Evolutionary conservation across 2,113 vertebrate genomes (phyloP).

Genomic region (Atrichornis clamosus): DNA sequence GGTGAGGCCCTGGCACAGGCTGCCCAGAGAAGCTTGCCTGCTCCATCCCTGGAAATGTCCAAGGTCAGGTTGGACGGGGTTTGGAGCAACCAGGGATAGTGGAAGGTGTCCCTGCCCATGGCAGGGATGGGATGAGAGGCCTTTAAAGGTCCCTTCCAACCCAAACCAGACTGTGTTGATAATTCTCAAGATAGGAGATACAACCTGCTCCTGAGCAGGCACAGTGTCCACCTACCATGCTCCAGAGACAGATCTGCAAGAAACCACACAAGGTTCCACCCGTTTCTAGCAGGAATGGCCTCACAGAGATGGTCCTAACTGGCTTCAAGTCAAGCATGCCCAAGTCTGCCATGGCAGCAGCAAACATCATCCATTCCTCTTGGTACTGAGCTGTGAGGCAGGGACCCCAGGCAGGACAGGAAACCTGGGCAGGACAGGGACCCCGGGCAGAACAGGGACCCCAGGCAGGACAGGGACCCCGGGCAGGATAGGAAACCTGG

Average conservation of each 20-base stretch:
- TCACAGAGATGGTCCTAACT: background rate
- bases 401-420: background rate
- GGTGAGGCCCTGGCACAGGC: background rate
- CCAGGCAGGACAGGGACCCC: background rate
- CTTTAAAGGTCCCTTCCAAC: background rate
- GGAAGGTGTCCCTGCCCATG: background rate
- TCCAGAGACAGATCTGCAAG: background rate
- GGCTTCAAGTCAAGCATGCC: rapidly evolving
- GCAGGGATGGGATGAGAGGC: background rate
- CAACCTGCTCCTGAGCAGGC: background rate
- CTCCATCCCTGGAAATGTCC: background rate
- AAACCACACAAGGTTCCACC: background rate
- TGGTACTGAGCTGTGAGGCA: rapidly evolving
- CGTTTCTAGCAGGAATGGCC: background rate
- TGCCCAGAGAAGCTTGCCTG: background rate
- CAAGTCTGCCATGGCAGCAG: background rate
- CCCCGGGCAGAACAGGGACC: background rate
- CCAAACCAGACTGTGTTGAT: background rate
- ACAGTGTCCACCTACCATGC: rapidly evolving
- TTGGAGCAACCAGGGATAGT: background rate
- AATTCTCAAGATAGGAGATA: background rate
- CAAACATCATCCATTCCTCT: background rate
- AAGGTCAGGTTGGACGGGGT: background rate
- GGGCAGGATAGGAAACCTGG: background rate
- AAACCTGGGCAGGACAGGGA: background rate